These are phyloP conservation scores for Crenichthys baileyi DNA, from an alignment of 2,797 vertebrate genomes.

Conservation along the genomic window DNA sequence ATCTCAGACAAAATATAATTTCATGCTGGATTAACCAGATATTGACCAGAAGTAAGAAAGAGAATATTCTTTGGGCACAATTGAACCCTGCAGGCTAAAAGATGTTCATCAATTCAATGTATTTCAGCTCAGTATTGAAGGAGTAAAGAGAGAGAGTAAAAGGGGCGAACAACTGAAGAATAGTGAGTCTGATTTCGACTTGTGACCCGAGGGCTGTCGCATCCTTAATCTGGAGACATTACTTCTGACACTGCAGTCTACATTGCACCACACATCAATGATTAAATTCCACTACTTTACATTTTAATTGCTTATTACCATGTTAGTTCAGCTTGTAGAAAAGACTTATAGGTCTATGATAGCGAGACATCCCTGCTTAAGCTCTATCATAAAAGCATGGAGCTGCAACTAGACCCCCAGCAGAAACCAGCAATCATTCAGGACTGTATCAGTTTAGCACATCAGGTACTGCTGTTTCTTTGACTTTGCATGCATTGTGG, in stretches of 20 bases:
- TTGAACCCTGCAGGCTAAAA: constrained; percentile 50
- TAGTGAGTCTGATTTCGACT: constrained; percentile 62
- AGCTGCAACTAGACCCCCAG: constrained; percentile 24
- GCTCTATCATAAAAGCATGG: constrained; percentile 37
- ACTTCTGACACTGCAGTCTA: constrained; percentile 60
- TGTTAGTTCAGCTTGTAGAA: constrained; percentile 58
- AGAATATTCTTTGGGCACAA: constrained; percentile 63
- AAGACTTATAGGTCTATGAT: constrained; percentile 47
- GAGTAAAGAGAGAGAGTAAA: constrained; percentile 7
- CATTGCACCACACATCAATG: constrained; percentile 60
- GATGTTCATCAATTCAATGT: constrained; percentile 69
- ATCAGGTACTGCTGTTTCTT: constrained; percentile 7
- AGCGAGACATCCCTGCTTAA: constrained; percentile 44
- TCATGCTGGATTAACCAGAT: constrained; percentile 81
- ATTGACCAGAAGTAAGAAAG: constrained; percentile 77
- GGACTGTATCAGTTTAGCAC: constrained; percentile 11
- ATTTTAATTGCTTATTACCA: constrained; percentile 76
- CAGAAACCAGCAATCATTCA: constrained; percentile 26
- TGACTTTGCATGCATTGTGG: not conserved
- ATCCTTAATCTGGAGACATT: constrained; percentile 67
- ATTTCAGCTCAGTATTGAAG: constrained; percentile 47
- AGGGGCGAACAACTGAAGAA: constrained; percentile 22
- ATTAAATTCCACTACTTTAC: constrained; percentile 77
- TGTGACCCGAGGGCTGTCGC: constrained; percentile 64
- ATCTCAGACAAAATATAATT: constrained; percentile 81